Conservation (phyloP, 2,888 invertebrate genomes). For the Orchesella flavescens region DNA sequence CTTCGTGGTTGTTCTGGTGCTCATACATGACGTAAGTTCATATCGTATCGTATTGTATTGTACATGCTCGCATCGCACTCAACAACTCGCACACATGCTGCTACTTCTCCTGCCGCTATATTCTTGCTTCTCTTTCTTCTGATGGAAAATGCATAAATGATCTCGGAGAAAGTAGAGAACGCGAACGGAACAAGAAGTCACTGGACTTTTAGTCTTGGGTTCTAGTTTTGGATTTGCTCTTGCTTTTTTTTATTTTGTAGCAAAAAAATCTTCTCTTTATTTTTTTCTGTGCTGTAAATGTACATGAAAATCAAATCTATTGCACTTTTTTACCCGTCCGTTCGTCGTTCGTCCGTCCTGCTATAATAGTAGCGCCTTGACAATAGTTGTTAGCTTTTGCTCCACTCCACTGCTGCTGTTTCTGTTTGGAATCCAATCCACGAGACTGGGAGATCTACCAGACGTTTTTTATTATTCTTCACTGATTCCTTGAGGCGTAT, state of each 20-base stretch:
- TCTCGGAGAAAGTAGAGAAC: constrained; percentile 15
- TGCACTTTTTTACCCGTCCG: constrained; percentile 34
- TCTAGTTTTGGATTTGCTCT: no score
- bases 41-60: no score
- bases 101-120: no score
- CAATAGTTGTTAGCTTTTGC: not conserved
- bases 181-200: not conserved
- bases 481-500: constrained; percentile 48
- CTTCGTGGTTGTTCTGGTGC: no score
- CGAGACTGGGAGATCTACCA: not conserved
- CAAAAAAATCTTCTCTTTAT: constrained; percentile 6
- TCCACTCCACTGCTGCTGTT: no score
- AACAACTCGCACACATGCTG: not conserved
- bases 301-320: constrained; percentile 44
- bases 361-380: not conserved
- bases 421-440: not conserved
- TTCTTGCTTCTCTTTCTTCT: no score
- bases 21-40: no score
- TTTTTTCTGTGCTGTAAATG: not conserved
- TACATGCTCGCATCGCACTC: not conserved
- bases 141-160: constrained; percentile 43
- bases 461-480: constrained; percentile 35
- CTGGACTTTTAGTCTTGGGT: no score
- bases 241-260: not conserved
- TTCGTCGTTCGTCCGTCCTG: not conserved